Evolutionary conservation across 2,888 invertebrate genomes (phyloP), one percentile per base, ranked within the genome.

Genomic region (Drosophila kokeensis): DNA sequence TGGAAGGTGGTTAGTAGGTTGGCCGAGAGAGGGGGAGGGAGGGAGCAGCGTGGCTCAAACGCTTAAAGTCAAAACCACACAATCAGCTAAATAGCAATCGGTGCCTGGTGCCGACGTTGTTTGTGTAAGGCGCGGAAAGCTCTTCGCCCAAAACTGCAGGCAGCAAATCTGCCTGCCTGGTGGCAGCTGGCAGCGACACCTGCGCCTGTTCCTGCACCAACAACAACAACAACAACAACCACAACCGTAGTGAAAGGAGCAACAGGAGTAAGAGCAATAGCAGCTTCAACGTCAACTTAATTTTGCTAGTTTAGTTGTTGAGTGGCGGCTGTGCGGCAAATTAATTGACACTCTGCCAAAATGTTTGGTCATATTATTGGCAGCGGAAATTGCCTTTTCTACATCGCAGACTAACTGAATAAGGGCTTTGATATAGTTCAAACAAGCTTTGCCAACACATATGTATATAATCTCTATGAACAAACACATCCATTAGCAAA

Each of bases 51-150:
- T 38, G 55, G 38, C 68, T 76, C 68, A 83, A 71, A 71, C 68
- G 76, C 55, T 88, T 81, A 74, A 83, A 83, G 83, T 71, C 76
- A 79, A 88, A 84, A 84, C 84, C 89, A 86, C 84, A 84, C 87
- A 84, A 84, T 84, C 84, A 84, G 89, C 84, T 84, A 84, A 84
- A 84, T 84, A 86, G 89, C 87, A 84, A 76, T 86, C 70, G 88
- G 66, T 73, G 88, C 53, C 70, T 68, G 73, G 58, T 58, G 49
- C 8, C 65, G 58, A 34, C 60, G 61, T 66, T 79, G 75, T 79
- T 81, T 82, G 80, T 68, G 68, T 36, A 68, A 73, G 66, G 52
- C 53, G 72, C 59, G 62, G 48, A 50, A 59, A 59, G 38, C 72
- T 45, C 58, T 69, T 55, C 66, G 42, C 71, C 52, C 58, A 64